phyloP scores from a whole-genome alignment of 2,113 vertebrate species.

The Strigops habroptila region DNA sequence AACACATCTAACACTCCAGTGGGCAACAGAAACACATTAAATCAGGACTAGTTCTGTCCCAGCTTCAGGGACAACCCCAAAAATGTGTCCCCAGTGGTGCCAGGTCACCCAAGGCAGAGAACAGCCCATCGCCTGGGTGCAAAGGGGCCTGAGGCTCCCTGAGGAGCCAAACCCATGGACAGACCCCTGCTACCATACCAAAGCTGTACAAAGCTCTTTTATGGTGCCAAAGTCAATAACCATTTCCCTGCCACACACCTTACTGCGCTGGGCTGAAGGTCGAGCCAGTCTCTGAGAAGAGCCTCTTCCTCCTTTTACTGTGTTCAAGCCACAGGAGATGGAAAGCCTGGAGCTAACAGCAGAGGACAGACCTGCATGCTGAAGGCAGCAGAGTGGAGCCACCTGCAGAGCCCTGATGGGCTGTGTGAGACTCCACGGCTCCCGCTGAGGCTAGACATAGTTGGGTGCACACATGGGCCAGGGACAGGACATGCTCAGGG shows the following conservation, averaged over 20 bases:
- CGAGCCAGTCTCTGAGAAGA: rapidly evolving
- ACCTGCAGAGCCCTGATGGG: rapidly evolving
- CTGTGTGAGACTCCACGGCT: rapidly evolving
- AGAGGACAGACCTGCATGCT: rapidly evolving
- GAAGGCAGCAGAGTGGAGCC: neutral
- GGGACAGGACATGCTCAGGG: neutral
- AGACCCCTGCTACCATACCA: neutral
- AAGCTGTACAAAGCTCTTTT: neutral
- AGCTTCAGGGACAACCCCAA: neutral
- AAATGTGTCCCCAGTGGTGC: rapidly evolving
- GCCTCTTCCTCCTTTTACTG: neutral
- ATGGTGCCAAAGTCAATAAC: neutral
- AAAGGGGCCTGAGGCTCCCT: neutral
- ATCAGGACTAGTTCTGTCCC: neutral
- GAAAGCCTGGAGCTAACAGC: rapidly evolving
- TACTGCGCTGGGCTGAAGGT: rapidly evolving
- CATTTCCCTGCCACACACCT: neutral
- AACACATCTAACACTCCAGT: neutral
- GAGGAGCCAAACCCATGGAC: neutral
- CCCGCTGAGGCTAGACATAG: neutral
- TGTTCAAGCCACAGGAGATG: rapidly evolving
- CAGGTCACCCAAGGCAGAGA: neutral
- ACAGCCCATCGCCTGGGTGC: rapidly evolving
- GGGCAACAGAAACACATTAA: rapidly evolving
- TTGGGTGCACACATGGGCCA: rapidly evolving